Conservation (phyloP, 2,888 invertebrate species). For the Epicampocera succincta region DNA sequence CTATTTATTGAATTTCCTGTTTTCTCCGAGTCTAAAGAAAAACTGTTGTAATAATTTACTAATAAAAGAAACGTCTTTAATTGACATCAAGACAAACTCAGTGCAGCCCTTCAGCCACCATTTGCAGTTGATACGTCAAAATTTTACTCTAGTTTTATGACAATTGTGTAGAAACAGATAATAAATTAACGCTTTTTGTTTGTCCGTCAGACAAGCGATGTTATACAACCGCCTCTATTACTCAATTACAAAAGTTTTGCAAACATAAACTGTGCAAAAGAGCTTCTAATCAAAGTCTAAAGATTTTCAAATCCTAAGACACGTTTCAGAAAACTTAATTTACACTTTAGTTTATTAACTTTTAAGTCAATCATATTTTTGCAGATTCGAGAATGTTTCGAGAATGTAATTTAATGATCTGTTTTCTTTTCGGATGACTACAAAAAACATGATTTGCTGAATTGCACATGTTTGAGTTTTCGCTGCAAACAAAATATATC, state of each 20-base stretch:
- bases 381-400: not conserved
- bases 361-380: not conserved
- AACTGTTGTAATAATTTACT: too few species aligned
- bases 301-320: slow-evolving; percentile 3
- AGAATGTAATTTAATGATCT: slow-evolving; percentile 20
- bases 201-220: too few species aligned
- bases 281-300: not conserved
- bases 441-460: slow-evolving; percentile 42
- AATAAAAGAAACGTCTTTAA: too few species aligned
- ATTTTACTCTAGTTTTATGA: not conserved
- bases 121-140: not conserved
- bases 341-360: not conserved
- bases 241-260: too few species aligned
- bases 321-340: not conserved
- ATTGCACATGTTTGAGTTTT: slow-evolving; percentile 40
- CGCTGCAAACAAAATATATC: slow-evolving; percentile 51
- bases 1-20: too few species aligned
- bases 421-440: slow-evolving; percentile 31
- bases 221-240: too few species aligned
- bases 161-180: not conserved
- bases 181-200: slow-evolving; percentile 10
- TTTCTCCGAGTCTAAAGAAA: too few species aligned
- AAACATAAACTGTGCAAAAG: slow-evolving; percentile 8
- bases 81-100: too few species aligned
- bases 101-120: too few species aligned